Evolutionary conservation across 2,888 invertebrate species (phyloP), one percentile per base, ranked within the genome.

Genomic region (Oligia fasciuncula): DNA sequence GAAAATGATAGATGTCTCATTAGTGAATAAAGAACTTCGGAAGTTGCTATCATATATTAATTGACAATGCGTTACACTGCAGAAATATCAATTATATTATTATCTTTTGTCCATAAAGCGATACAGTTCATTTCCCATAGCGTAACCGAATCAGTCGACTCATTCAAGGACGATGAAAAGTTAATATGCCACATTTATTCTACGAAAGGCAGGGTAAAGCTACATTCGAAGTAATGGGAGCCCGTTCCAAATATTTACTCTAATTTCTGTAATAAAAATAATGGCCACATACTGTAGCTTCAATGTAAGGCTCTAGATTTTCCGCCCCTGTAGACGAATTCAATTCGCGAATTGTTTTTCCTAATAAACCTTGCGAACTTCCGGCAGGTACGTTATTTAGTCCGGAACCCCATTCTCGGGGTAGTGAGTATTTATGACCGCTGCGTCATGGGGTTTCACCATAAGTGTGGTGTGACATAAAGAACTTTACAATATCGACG

Each of bases 371-470:
- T 87, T 83, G 83, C 85, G 87, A 80, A 85, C 69, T 84, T 78
- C 76, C 76, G 78, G 69, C 81, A 89, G 82, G 87, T 85, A 86
- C 71, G 77, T 89, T 87, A 89, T 86, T 88, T 54, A 80, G 51
- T 83, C 54, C 74, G 69, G 80, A 81, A 81, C 84, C 86, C 88
- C 80, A 76, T 80, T 74, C 79, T 62, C 54, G 54, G 66, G 65
- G 75, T 76, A 83, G 74, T 85, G 83, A 86, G 79, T 90, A 91
- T 94, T 93, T 93, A 94, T 90, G 92, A 93, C 90, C 92, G 89
- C 91, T 90, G 92, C 90, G 94, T 93, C 94, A 93, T 91, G 94
- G 93, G 93, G 91, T 93, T 93, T 93, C 89, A 88, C 91, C 79
- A 79, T 87, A 88, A 89, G 85, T 88, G 89, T 78, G 51, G 80